A percentile compares a stretch with the other conserved stretches of the same genome.
phyloP scores from a whole-genome alignment of 2,797 vertebrate genomes.

The Heteromormyrus szaboi region DNA sequence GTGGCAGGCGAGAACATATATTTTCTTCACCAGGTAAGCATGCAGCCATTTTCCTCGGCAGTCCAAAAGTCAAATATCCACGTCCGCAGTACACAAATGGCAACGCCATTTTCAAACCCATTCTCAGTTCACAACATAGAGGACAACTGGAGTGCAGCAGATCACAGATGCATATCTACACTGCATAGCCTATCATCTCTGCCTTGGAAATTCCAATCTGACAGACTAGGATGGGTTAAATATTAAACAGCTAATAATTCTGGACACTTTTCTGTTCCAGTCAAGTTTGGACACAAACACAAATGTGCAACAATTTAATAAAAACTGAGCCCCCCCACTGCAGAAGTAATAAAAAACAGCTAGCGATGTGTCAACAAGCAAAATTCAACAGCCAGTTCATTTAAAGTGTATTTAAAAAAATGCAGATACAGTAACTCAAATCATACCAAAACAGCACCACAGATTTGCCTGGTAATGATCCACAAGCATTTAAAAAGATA shows the following conservation, averaged over 20 bases:
- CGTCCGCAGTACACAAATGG: slow-evolving; percentile 57
- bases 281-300: not conserved
- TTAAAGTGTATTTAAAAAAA: not conserved
- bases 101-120: slow-evolving; percentile 54
- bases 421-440: not conserved
- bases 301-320: not conserved
- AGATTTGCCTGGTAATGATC: not conserved
- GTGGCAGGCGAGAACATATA: not conserved
- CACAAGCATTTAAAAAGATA: not conserved
- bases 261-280: not conserved
- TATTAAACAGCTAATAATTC: not conserved
- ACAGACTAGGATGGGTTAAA: not conserved
- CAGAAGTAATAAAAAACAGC: not conserved
- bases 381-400: not conserved
- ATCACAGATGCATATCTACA: not conserved
- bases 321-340: not conserved
- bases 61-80: slow-evolving; percentile 51
- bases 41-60: slow-evolving; percentile 34
- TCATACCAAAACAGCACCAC: not conserved
- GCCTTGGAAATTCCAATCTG: not conserved
- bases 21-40: not conserved
- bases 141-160: not conserved
- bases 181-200: not conserved
- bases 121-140: slow-evolving; percentile 43
- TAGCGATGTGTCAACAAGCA: not conserved